These are phyloP conservation scores for Callyntrura sp. DNA, from an alignment of 2,888 invertebrate species.

Conservation along the genomic window DNA sequence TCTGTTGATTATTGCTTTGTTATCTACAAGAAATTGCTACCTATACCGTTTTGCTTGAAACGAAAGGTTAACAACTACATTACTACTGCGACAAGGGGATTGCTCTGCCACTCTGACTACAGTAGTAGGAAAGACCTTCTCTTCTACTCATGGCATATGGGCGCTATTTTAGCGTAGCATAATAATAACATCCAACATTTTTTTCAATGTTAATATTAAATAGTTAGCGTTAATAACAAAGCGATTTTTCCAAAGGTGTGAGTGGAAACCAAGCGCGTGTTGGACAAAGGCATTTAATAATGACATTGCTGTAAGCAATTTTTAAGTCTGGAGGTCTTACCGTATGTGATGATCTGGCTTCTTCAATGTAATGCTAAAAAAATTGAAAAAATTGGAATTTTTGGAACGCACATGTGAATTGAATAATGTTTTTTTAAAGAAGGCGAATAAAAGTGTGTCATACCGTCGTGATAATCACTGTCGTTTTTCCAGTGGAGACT, in stretches of 20 bases:
- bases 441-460: neutral
- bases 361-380: constrained; percentile 80
- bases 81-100: constrained; percentile 1
- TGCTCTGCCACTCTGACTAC: neutral
- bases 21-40: too few species aligned
- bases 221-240: neutral
- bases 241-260: neutral
- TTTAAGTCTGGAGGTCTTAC: constrained; percentile 54
- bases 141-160: neutral
- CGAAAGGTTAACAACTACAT: constrained; percentile 22
- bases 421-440: neutral
- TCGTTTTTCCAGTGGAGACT: constrained; percentile 71
- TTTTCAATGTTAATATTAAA: too few species aligned
- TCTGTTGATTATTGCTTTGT: neutral
- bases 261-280: neutral
- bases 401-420: too few species aligned
- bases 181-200: too few species aligned
- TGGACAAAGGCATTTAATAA: neutral
- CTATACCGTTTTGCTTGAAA: neutral
- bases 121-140: neutral
- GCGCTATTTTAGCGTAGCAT: neutral
- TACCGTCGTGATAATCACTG: constrained; percentile 80
- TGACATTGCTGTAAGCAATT: neutral
- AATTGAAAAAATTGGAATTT: neutral
- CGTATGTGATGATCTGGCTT: constrained; percentile 75